Evolutionary conservation across 2,113 vertebrate genomes (phyloP).

Genomic region (Telmatochromis brichardi): DNA sequence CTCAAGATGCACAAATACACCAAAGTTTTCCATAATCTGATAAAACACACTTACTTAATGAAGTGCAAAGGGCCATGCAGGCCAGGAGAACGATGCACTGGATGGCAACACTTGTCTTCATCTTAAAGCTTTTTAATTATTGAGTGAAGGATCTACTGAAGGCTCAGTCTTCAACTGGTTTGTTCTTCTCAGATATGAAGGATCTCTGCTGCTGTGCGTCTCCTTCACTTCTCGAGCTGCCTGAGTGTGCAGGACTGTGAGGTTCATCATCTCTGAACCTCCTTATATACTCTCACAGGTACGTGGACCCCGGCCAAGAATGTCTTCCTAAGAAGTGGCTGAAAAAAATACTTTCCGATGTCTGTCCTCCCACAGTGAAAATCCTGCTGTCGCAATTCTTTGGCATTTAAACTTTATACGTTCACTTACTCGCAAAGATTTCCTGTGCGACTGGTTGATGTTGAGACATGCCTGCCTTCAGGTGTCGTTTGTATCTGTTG

Average conservation of each 20-base stretch:
- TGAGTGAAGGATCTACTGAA: not conserved
- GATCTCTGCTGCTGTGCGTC: not conserved
- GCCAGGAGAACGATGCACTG: not conserved
- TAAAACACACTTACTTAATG: not conserved
- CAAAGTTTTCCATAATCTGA: not conserved
- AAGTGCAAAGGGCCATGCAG: not conserved
- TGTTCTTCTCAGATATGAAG: rapidly evolving
- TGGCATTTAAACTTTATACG: not conserved
- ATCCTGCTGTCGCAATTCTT: not conserved
- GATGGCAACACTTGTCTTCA: not conserved
- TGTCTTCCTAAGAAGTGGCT: too few relatives aligned
- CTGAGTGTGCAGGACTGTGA: not conserved
- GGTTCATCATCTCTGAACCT: not conserved
- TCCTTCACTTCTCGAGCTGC: too few relatives aligned
- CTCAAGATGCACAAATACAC: not conserved
- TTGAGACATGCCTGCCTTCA: not conserved
- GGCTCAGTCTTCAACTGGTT: not conserved
- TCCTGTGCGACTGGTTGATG: not conserved
- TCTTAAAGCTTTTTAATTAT: not conserved
- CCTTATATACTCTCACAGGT: not conserved
- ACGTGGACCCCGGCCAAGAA: not conserved
- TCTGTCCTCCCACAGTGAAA: not conserved
- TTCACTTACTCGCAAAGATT: not conserved
- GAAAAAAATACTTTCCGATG: too few relatives aligned
- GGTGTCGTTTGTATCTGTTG: not conserved